A percentile compares a stretch with the other conserved stretches of the same genome.
phyloP scores from a whole-genome alignment of 1,140 invertebrate genomes.

The Ganaspis sp. region DNA sequence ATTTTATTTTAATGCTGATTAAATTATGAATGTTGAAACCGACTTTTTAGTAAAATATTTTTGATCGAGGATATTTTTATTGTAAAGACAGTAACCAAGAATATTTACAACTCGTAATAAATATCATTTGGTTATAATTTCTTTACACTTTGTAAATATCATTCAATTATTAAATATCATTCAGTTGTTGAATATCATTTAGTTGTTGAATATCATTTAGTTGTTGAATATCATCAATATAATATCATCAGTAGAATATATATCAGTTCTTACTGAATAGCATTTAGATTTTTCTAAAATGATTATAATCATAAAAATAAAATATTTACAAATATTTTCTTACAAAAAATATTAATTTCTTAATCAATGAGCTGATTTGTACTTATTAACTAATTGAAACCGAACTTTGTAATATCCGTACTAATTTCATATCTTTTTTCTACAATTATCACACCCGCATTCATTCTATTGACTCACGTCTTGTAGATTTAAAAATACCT shows the following conservation, averaged over 20 bases:
- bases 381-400: no score
- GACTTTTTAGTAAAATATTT: no score
- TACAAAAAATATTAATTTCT: not conserved
- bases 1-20: no score
- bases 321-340: not conserved
- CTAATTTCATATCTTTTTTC: not conserved
- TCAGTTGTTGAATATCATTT: no score
- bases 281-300: not conserved
- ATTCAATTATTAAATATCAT: no score
- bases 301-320: not conserved
- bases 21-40: not conserved
- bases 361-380: no score
- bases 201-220: no score
- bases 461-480: not conserved
- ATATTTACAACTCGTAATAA: conserved; percentile 4
- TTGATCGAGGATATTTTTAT: not conserved
- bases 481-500: not conserved
- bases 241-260: no score
- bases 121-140: not conserved
- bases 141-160: no score
- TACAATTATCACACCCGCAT: not conserved
- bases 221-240: no score
- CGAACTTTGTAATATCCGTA: no score
- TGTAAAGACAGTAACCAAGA: not conserved
- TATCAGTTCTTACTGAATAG: no score